A percentile compares a stretch with the other conserved stretches of the same genome.
Conservation (phyloP, 92 coral and sea anemone genomes). For the Galaxea fascicularis region DNA sequence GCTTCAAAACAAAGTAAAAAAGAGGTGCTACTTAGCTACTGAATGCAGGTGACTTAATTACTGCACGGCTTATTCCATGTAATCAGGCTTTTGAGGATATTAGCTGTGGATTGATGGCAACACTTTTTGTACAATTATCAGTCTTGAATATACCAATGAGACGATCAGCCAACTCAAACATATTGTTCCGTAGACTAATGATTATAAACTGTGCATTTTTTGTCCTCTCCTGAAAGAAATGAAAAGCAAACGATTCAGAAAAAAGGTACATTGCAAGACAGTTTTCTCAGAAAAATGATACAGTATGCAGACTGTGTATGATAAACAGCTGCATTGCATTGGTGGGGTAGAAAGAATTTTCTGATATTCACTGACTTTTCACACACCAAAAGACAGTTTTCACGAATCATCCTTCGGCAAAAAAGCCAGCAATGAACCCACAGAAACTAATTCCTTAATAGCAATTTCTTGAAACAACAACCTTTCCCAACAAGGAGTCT, state of each 20-base stretch:
- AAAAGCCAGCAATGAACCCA: no score
- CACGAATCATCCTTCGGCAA: no score
- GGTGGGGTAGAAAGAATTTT: no score
- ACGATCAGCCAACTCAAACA: slow-evolving; percentile 98
- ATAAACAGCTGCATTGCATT: no score
- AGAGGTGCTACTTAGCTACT: neutral
- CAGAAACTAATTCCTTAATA: no score
- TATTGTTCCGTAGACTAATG: slow-evolving; percentile 96
- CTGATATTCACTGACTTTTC: no score
- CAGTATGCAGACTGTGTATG: neutral
- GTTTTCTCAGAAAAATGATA: neutral
- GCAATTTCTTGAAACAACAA: no score
- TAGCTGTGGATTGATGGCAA: slow-evolving; percentile 85
- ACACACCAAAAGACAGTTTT: no score
- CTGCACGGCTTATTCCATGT: no score
- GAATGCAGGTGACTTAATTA: neutral
- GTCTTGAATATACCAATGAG: slow-evolving; percentile 96
- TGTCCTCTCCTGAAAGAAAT: slow-evolving; percentile 85
- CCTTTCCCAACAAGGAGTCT: no score
- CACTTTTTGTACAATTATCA: slow-evolving; percentile 94
- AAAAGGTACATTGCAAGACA: neutral
- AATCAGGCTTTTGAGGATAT: slow-evolving; percentile 68
- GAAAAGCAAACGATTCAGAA: neutral
- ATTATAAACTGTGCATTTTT: slow-evolving; percentile 98
- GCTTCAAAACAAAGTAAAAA: neutral